Evolutionary conservation across 2,888 invertebrate species (phyloP).

Genomic region (Andrena praecox): DNA sequence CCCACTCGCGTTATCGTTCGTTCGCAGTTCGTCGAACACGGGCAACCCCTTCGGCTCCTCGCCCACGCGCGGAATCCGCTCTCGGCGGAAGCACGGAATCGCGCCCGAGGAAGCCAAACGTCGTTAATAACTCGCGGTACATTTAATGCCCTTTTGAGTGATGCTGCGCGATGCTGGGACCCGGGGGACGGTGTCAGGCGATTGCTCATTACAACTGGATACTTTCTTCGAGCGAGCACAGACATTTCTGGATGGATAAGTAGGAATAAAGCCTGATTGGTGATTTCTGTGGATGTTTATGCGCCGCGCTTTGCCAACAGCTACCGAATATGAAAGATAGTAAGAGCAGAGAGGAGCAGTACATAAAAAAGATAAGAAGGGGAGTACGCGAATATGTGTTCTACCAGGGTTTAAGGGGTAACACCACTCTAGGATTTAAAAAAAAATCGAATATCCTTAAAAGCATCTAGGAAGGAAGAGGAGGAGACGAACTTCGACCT

Average conservation of each 20-base stretch:
- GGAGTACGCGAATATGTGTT: no score
- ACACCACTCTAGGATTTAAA: no score
- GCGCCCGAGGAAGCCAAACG: slow-evolving; percentile 69
- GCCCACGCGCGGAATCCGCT: slow-evolving; percentile 39
- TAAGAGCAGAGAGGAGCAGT: no score
- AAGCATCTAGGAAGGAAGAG: no score
- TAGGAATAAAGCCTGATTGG: not conserved
- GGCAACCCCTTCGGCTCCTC: slow-evolving; percentile 51
- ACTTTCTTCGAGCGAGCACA: not conserved
- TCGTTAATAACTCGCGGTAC: slow-evolving; percentile 80
- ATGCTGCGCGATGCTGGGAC: slow-evolving; percentile 37
- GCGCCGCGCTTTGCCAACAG: no score
- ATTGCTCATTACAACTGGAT: slow-evolving; percentile 47
- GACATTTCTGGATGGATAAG: not conserved
- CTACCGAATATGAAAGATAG: no score
- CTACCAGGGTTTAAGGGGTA: no score
- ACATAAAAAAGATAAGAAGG: no score
- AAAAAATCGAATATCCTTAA: no score
- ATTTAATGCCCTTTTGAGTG: slow-evolving; percentile 71
- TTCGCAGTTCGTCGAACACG: slow-evolving; percentile 68
- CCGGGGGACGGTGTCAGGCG: slow-evolving; percentile 22
- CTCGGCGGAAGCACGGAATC: slow-evolving; percentile 75
- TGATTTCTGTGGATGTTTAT: no score
- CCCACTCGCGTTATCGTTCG: slow-evolving; percentile 63
- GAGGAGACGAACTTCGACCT: no score